phyloP scores from a whole-genome alignment of 1,140 invertebrate genomes.

The Ceratina japonica region DNA sequence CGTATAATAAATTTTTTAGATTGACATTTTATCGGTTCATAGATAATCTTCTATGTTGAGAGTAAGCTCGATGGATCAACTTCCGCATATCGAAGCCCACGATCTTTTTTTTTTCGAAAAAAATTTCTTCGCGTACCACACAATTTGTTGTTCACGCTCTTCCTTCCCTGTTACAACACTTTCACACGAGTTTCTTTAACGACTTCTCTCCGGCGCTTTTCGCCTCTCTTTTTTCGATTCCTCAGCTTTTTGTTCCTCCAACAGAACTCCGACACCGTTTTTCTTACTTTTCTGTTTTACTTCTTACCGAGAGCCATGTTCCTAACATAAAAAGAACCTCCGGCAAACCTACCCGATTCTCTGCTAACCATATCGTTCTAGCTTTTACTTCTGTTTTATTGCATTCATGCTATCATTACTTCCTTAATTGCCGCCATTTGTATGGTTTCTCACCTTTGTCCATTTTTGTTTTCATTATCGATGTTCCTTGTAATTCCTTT shows the following conservation, averaged over 20 bases:
- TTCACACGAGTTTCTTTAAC: conserved; percentile 18
- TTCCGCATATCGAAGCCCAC: too few species aligned
- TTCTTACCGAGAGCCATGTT: not conserved
- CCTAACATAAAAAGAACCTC: not conserved
- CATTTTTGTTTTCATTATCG: too few species aligned
- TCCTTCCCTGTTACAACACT: not conserved
- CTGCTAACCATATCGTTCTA: conserved; percentile 17
- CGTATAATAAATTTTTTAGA: too few species aligned
- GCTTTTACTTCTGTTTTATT: conserved; percentile 9
- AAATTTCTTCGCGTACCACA: not conserved
- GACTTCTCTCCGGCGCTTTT: not conserved
- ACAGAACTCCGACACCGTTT: not conserved
- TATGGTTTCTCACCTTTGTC: not conserved
- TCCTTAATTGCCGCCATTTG: conserved; percentile 19
- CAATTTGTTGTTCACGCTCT: not conserved
- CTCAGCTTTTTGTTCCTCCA: not conserved
- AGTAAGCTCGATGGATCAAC: too few species aligned
- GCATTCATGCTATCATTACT: conserved; percentile 13
- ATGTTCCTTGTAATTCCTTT: too few species aligned
- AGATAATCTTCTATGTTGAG: too few species aligned
- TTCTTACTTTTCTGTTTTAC: conserved; percentile 5
- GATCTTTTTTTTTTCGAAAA: too few species aligned
- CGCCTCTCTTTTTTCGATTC: not conserved
- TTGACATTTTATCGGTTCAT: too few species aligned
- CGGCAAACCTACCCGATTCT: too few species aligned